Base-by-base conservation (phyloP, 35 echinoderm and acorn worm genomes). In the Diadema setosum region DNA sequence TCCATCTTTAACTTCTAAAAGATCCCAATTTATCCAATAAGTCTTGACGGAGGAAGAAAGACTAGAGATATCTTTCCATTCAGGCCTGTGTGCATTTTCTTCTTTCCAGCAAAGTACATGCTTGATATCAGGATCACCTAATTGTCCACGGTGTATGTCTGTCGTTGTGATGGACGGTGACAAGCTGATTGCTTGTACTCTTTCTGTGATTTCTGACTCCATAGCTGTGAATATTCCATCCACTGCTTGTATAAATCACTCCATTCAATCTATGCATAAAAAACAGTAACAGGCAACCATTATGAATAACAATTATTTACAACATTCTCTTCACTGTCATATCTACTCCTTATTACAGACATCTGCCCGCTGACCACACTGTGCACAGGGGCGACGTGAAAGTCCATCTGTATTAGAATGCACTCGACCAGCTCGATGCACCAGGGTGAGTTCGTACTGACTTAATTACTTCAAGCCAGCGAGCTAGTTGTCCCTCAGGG, bases 351-450 rank as follows among this genome's bases (percentile, higher is more conserved):
- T 41, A 35, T 25, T 3, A 17, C 29, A 35, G 6, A 32, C 17
- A 33, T 75, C 5, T 29, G 25, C 69, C 6, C 15, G 14, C 30
- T 81, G 81, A 12, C 64, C 82, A 56, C 89, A 91, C 34, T 91
- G 81, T 43, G 70, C 26, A 34, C 89, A 91, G 14, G 45, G 45
- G 2, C 27, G 34, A 2, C 90, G 35, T 6, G 90, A 92, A 5
- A 92, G 56, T 1, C 83, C 90, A 59, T 92, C 90, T 29, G 84
- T 84, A 87, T 92, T 92, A 15, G 46, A 56, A 44, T 92, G 84
- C 50, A 35, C 6, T 43, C 30, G 60, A 12, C 82, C 65, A 18
- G 83, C 81, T 8, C 70, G 49, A 40, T 86, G 70, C 35, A 60
- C 43, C 25, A 86, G 27, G 36, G 35, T 29, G 5, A 81, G n/a